A percentile compares a stretch with the other conserved stretches of the same genome.
Evolutionary conservation across 2,113 vertebrate genomes (phyloP).

Genomic region (Catagonus wagneri): DNA sequence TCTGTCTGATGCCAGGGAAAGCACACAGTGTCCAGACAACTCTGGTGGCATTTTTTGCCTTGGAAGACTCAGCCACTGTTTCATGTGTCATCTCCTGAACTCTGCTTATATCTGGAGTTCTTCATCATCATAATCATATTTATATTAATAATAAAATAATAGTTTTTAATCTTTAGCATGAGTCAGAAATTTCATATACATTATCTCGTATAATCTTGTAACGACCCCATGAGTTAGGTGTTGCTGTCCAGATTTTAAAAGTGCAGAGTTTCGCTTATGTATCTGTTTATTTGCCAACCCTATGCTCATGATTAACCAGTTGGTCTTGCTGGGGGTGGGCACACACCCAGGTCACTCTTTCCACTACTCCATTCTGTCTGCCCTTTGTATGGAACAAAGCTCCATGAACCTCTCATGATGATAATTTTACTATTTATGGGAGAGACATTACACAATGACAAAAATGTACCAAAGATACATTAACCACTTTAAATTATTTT

Average conservation of each 20-base stretch:
- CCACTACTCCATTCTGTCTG: not conserved
- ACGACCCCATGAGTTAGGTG: not conserved
- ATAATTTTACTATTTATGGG: not conserved
- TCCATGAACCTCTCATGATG: not conserved
- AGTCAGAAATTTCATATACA: not conserved
- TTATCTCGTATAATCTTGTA: not conserved
- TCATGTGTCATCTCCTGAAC: not conserved
- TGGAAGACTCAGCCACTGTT: not conserved
- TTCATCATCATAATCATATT: not conserved
- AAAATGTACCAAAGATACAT: not conserved
- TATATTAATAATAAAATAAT: not conserved
- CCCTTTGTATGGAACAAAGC: not conserved
- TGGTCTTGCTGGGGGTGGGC: not conserved
- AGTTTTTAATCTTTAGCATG: not conserved
- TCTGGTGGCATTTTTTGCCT: not conserved
- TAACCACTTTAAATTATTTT: conserved; percentile 21
- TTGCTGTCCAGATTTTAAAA: not conserved
- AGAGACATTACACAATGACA: not conserved
- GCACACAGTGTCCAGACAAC: not conserved
- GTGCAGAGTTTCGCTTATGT: not conserved
- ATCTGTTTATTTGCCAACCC: not conserved
- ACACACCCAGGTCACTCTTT: not conserved
- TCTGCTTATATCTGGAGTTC: not conserved
- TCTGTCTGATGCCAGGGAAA: not conserved
- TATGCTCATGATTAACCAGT: not conserved